Conservation (phyloP, 2,113 vertebrate genomes). For the Plotosus lineatus region DNA sequence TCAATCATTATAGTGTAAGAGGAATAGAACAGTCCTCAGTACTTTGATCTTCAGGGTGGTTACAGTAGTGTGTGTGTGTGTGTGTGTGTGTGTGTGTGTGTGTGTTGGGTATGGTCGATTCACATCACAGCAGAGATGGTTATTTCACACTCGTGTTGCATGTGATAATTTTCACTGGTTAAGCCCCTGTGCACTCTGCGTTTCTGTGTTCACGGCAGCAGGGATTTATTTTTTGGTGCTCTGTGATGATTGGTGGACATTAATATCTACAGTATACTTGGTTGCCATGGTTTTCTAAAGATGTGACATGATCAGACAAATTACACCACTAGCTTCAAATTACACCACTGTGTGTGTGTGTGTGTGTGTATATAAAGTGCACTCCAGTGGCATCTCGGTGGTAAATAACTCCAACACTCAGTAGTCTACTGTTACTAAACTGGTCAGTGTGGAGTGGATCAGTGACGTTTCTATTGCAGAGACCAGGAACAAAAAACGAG, state of each 20-base stretch:
- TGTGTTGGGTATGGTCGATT: too few species aligned
- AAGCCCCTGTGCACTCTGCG: neutral
- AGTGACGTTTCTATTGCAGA: neutral
- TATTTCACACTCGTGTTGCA: neutral
- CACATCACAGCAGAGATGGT: too few species aligned
- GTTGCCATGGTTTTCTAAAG: neutral
- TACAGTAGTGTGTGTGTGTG: too few species aligned
- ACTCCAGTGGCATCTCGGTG: neutral
- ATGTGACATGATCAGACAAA: neutral
- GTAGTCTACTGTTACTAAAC: too few species aligned
- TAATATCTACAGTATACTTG: neutral
- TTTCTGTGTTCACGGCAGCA: neutral
- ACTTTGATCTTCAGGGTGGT: too few species aligned
- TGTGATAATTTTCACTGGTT: neutral
- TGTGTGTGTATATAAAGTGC: neutral
- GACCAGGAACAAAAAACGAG: neutral
- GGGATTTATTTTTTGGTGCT: neutral
- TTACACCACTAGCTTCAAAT: neutral
- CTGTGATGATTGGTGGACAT: neutral
- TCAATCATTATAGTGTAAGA: too few species aligned
- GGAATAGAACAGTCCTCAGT: too few species aligned
- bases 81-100: too few species aligned
- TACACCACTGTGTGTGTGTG: neutral
- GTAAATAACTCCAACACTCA: too few species aligned
- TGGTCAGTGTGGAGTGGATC: neutral